These are phyloP conservation scores for Drosophila serrata DNA, from an alignment of 1,140 invertebrate species.

Conservation along the genomic window DNA sequence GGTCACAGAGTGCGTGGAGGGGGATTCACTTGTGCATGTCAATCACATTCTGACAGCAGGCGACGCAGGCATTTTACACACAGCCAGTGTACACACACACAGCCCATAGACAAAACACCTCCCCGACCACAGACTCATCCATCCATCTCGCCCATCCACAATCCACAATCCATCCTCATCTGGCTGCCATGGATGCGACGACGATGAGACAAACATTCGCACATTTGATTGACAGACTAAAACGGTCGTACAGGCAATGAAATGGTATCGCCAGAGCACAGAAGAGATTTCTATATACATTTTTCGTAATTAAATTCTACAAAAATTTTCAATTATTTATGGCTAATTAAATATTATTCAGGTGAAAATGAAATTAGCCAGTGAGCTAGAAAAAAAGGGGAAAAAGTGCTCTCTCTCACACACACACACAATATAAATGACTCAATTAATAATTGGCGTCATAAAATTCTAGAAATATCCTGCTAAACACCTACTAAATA, in stretches of 20 bases:
- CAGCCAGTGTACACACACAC: neutral
- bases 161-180: slow-evolving; percentile 49
- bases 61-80: slow-evolving; percentile 51
- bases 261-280: slow-evolving; percentile 14
- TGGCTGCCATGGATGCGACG: slow-evolving; percentile 45
- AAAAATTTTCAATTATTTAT: slow-evolving; percentile 56
- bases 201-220: slow-evolving; percentile 55
- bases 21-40: slow-evolving; percentile 78
- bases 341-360: slow-evolving; percentile 59
- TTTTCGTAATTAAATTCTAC: slow-evolving; percentile 38
- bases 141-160: slow-evolving; percentile 31
- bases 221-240: slow-evolving; percentile 59
- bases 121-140: slow-evolving; percentile 36
- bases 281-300: neutral
- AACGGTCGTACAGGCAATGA: slow-evolving; percentile 30
- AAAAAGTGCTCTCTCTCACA: slow-evolving; percentile 1
- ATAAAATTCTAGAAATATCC: slow-evolving; percentile 35
- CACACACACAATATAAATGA: slow-evolving; percentile 13
- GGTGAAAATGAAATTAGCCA: slow-evolving; percentile 24
- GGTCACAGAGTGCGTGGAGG: slow-evolving; percentile 57
- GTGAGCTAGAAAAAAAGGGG: neutral
- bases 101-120: slow-evolving; percentile 33
- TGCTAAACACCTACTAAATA: slow-evolving; percentile 69
- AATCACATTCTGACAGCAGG: slow-evolving; percentile 72
- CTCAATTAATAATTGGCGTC: slow-evolving; percentile 64